A percentile compares a stretch with the other conserved stretches of the same genome.
Conservation (phyloP, 2,113 vertebrate species). For the Cynoglossus semilaevis region DNA sequence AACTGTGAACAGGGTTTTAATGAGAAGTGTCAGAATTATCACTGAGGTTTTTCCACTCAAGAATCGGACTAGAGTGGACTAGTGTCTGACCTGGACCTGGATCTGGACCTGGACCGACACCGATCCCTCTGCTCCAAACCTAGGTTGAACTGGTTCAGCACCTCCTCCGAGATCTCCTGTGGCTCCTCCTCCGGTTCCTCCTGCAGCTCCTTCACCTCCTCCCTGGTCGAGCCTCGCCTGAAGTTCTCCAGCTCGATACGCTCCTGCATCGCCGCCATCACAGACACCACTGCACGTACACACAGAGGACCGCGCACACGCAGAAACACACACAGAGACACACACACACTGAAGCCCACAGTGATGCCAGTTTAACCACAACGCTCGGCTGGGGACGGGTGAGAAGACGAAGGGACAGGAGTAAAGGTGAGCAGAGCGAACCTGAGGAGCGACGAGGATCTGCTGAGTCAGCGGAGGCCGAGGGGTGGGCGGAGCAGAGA, state of each 20-base stretch:
- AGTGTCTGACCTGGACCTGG: background rate
- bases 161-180: constrained; percentile 89
- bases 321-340: constrained; percentile 62
- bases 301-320: constrained; percentile 35
- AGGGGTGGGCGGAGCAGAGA: background rate
- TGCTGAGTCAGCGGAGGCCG: constrained; percentile 8
- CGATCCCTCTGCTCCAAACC: constrained; percentile 77
- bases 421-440: constrained; percentile 21
- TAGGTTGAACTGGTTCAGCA: constrained; percentile 86
- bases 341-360: constrained; percentile 62
- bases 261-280: constrained; percentile 79
- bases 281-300: constrained; percentile 54
- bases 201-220: constrained; percentile 45
- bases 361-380: constrained; percentile 38
- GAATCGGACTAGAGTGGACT: too few relatives aligned
- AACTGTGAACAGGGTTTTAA: constrained; percentile 78
- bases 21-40: background rate
- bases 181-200: constrained; percentile 71
- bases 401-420: background rate
- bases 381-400: constrained; percentile 4
- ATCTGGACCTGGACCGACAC: constrained; percentile 76
- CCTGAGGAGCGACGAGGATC: constrained; percentile 49
- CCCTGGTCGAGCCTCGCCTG: constrained; percentile 63
- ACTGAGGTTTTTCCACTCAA: too few relatives aligned
- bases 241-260: constrained; percentile 91